A percentile compares a stretch with the other conserved stretches of the same genome.
These are phyloP conservation scores for Cerastis leucographa DNA, from an alignment of 2,888 invertebrate genomes.

Conservation along the genomic window DNA sequence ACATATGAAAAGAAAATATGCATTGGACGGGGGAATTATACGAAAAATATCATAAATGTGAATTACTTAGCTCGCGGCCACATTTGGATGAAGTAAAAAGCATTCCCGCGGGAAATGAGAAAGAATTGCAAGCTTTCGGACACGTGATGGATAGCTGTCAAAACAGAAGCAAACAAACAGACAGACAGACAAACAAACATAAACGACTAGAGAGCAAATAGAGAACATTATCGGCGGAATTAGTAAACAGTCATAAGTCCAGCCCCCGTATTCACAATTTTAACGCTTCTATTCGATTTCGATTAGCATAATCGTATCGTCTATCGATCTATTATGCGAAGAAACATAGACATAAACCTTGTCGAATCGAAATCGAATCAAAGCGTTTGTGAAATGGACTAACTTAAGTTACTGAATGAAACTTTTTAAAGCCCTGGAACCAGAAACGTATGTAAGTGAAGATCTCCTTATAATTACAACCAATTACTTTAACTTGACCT, in stretches of 20 bases:
- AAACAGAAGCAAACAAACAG: slow-evolving; percentile 25
- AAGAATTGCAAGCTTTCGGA: slow-evolving; percentile 45
- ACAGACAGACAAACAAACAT: slow-evolving; percentile 6
- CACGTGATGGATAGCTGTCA: slow-evolving; percentile 55
- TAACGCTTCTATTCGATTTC: background rate
- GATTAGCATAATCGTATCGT: background rate
- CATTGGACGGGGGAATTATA: slow-evolving; percentile 52
- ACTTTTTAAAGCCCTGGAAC: no score
- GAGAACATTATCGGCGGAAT: slow-evolving; percentile 6
- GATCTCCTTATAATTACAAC: background rate
- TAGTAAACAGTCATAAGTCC: slow-evolving; percentile 9
- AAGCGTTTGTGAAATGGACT: no score
- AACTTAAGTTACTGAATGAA: background rate
- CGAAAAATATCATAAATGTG: slow-evolving; percentile 40
- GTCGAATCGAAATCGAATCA: no score
- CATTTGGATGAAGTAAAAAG: slow-evolving; percentile 42
- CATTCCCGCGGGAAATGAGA: slow-evolving; percentile 35
- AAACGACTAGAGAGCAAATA: background rate
- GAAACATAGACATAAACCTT: no score
- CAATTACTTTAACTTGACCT: background rate
- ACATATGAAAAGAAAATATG: slow-evolving; percentile 42
- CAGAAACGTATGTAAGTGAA: background rate
- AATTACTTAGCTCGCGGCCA: slow-evolving; percentile 47
- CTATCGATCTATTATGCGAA: no score
- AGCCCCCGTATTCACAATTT: background rate